Evolutionary conservation across 2,797 vertebrate genomes (phyloP), one percentile per base, ranked within the genome.

Genomic region (Petrocephalus schoutedeni): DNA sequence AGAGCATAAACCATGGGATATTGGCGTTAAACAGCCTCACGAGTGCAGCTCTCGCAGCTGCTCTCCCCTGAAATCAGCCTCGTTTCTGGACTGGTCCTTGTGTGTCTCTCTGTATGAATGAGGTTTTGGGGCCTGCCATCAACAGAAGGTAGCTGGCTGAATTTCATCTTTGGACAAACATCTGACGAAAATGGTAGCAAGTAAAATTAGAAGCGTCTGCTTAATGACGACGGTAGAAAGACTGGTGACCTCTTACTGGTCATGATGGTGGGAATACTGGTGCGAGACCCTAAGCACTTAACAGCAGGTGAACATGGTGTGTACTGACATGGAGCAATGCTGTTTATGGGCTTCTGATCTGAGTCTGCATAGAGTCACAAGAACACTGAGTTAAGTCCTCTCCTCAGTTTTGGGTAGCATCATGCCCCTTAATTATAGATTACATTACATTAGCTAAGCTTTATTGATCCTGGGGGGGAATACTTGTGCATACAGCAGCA

Each of bases 1-100:
- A 53, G n/a, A 59, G 56, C 56, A 19, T 36, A 36, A 16, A 86
- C 84, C 54, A 86, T 28, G 36, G 86, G 91, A 92, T 83, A 91
- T 91, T 91, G 32, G 91, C 91, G 86, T 67, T 61, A 89, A 87
- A 45, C 16, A 64, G 23, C 21, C 8, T 88, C 4, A 51, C 54
- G 86, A 58, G 90, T 85, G 49, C 53, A 45, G 41, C 56, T 12
- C 89, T 86, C 54, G 84, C 87, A 49, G 49, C 53, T 5, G 0
- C 1, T 74, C 71, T 45, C 28, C 71, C 36, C 16, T 2, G 4
- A 56, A 36, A 19, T 32, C 67, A 36, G 36, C 71, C 10, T n/a
- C 19, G 9, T 21, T 49, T 74, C 56, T 32, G 61, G 51, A 80
- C 64, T 41, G 49, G 71, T 59, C 54, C 23, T 19, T 77, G 61